Base-by-base conservation (phyloP, 1,140 invertebrate genomes). In the Caerostris extrusa region DNA sequence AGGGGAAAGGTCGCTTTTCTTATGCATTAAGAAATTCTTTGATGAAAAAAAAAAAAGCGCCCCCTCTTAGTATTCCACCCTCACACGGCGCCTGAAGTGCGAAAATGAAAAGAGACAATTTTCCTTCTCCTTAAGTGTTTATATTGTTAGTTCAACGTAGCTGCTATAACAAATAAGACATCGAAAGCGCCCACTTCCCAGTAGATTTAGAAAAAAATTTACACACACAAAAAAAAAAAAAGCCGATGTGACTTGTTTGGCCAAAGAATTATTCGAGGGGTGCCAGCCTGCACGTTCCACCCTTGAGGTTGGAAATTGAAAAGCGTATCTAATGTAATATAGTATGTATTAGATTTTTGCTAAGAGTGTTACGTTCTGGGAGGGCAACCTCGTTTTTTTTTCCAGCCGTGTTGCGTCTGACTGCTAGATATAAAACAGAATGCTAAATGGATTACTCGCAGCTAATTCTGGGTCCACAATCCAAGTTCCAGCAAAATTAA, bases 71-170 rank as follows among this genome's bases (percentile, higher is more conserved):
- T 89, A 89, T 89, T 89, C 87, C 64, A 71, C 61, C 50, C 87
- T 69, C 87, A 57, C 55, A 53, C 64, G 3, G 53, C n/a, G 87
- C 64, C 53, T 89, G 61, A 89, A 89, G 87, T 89, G 55, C 57
- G 87, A 71, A 89, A 89, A 89, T 89, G 87, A 89, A 89, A 89
- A 89, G 87, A 89, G 87, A 89, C 87, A 89, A 89, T 89, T 89
- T 89, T 89, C 87, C 53, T 55, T 89, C 55, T 69, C 53, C 87
- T 57, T 89, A 89, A 89, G 64, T 89, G 87, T 89, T 89, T 89
- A 89, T 67, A 89, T 89, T 89, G 87, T 89, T 89, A 56, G 61
- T 17, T 87, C 34, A 89, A 67, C 50, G 87, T 56, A 89, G 58
- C 58, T 60, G 85, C 56, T 61, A 61, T 89, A 89, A 89, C 87